Conservation (phyloP, 2,113 vertebrate species). For the Oceanodroma tethys region DNA sequence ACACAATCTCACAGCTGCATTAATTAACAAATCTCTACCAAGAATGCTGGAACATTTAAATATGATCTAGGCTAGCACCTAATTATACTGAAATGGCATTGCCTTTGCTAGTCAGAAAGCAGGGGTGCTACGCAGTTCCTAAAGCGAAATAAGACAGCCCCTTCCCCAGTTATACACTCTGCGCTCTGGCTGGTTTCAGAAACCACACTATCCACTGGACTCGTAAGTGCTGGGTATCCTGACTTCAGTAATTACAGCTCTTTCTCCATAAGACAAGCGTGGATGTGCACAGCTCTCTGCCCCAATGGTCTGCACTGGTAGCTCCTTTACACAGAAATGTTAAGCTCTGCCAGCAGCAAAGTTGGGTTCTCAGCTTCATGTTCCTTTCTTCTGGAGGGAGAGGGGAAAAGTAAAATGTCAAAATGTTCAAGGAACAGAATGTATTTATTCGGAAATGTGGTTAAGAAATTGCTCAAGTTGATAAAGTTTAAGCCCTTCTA, state of each 20-base stretch:
- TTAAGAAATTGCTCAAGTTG: background rate
- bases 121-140: background rate
- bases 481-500: background rate
- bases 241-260: background rate
- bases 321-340: background rate
- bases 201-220: background rate
- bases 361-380: background rate
- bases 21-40: background rate
- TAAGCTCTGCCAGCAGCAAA: background rate
- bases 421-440: background rate
- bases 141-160: background rate
- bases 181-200: background rate
- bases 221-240: background rate
- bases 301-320: background rate
- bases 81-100: background rate
- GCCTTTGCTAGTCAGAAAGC: background rate
- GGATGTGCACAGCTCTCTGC: background rate
- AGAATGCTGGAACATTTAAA: background rate
- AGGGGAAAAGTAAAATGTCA: background rate
- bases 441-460: background rate
- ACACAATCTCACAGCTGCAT: background rate
- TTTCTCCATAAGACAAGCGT: background rate
- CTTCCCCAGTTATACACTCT: background rate
- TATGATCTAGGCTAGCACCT: background rate
- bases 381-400: background rate